Conservation (phyloP, 2,797 vertebrate genomes). For the Myiotriccus ornatus region DNA sequence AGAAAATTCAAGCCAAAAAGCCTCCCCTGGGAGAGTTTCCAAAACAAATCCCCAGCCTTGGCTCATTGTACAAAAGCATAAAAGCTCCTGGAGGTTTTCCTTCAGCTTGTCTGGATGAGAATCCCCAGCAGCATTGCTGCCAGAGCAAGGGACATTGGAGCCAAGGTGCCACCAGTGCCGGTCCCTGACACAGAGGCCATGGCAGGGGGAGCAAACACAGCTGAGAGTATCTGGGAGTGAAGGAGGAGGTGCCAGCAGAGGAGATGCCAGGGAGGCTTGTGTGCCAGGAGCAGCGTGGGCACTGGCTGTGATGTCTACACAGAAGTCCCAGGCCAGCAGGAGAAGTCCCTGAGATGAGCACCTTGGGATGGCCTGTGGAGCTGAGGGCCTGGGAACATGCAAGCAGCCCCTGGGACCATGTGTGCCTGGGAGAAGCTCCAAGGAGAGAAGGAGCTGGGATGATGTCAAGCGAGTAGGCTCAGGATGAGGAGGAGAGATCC, state of each 20-base stretch:
- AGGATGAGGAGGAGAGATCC: background rate
- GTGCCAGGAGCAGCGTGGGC: accelerated
- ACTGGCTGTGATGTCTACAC: background rate
- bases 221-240: background rate
- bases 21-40: constrained; percentile 26
- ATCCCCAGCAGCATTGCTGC: background rate
- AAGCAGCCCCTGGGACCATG: background rate
- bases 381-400: background rate
- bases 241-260: background rate
- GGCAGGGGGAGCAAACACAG: background rate
- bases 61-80: background rate
- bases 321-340: background rate
- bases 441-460: background rate
- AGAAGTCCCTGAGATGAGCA: background rate
- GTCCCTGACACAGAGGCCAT: background rate
- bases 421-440: accelerated
- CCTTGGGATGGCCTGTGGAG: background rate
- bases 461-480: accelerated
- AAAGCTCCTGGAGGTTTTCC: background rate
- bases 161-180: background rate
- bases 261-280: accelerated
- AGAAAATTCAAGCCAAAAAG: background rate
- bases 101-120: background rate
- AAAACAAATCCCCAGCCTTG: background rate
- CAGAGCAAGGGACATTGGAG: accelerated